These are phyloP conservation scores for Lasioglossum vierecki DNA, from an alignment of 2,888 invertebrate species.

Conservation along the genomic window DNA sequence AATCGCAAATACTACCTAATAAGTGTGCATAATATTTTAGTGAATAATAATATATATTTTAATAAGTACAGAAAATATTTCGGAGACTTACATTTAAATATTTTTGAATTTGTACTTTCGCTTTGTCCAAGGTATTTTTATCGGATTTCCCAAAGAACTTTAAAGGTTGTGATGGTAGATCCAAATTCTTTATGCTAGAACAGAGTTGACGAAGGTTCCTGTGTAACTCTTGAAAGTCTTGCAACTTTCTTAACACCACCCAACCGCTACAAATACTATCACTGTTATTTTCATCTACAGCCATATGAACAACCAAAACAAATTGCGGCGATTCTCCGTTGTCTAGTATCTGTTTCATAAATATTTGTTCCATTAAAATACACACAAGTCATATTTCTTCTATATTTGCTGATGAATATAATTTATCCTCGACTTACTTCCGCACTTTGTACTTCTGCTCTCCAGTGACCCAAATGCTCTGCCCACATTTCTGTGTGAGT, in stretches of 20 bases:
- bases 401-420: neutral
- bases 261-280: conserved; percentile 88
- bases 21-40: neutral
- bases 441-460: conserved; percentile 92
- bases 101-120: conserved; percentile 92
- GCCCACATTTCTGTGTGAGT: conserved; percentile 95
- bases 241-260: conserved; percentile 87
- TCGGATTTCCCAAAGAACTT: conserved; percentile 95
- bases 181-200: conserved; percentile 91
- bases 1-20: neutral
- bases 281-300: conserved; percentile 87
- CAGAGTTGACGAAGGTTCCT: conserved; percentile 93
- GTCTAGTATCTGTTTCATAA: conserved; percentile 85
- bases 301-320: conserved; percentile 92
- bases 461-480: conserved; percentile 94
- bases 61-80: neutral
- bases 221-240: conserved; percentile 91
- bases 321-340: conserved; percentile 89
- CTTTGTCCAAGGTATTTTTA: conserved; percentile 91
- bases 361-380: conserved; percentile 4
- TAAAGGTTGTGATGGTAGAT: conserved; percentile 92
- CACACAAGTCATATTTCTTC: conserved; percentile 5
- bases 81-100: conserved; percentile 91
- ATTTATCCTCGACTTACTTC: conserved; percentile 86
- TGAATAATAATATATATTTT: neutral